A percentile compares a stretch with the other conserved stretches of the same genome.
Evolutionary conservation across 2,113 vertebrate species (phyloP).

Genomic region (Nannobrachium achirus): DNA sequence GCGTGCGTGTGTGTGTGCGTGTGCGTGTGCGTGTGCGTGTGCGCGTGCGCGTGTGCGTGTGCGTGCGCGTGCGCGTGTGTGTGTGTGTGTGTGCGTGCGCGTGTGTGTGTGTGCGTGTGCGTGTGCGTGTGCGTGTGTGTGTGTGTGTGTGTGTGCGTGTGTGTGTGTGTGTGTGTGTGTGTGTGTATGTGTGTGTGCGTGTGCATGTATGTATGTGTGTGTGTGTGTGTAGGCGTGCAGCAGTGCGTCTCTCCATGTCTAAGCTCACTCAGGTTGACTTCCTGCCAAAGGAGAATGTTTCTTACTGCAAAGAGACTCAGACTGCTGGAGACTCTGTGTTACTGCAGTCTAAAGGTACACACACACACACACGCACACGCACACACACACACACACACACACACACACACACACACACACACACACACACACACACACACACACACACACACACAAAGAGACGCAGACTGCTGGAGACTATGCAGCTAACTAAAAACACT

Average conservation of each 20-base stretch:
- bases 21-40: background rate
- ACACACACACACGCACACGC: background rate
- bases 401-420: background rate
- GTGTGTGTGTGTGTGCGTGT: slow-evolving; percentile 14
- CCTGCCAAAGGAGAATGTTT: slow-evolving; percentile 91
- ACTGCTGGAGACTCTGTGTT: slow-evolving; percentile 85
- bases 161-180: slow-evolving; percentile 21
- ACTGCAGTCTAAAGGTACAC: slow-evolving; percentile 88
- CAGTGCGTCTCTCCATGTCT: slow-evolving; percentile 92
- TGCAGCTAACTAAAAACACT: too few relatives aligned
- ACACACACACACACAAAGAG: too few relatives aligned
- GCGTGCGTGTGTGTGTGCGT: background rate
- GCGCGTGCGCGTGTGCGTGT: slow-evolving; percentile 9
- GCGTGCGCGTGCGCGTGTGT: slow-evolving; percentile 7
- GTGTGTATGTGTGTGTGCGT: slow-evolving; percentile 79
- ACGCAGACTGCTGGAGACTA: too few relatives aligned
- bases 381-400: background rate
- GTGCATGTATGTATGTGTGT: slow-evolving; percentile 22
- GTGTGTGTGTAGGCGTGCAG: slow-evolving; percentile 82
- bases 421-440: too few relatives aligned
- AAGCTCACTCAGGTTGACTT: slow-evolving; percentile 98
- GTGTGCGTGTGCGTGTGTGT: slow-evolving; percentile 46
- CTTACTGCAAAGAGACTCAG: slow-evolving; percentile 95
- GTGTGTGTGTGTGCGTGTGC: slow-evolving; percentile 54
- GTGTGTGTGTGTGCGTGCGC: slow-evolving; percentile 24